Evolutionary conservation across 2,113 vertebrate genomes (phyloP).

Genomic region (Neotragus pygmaeus): DNA sequence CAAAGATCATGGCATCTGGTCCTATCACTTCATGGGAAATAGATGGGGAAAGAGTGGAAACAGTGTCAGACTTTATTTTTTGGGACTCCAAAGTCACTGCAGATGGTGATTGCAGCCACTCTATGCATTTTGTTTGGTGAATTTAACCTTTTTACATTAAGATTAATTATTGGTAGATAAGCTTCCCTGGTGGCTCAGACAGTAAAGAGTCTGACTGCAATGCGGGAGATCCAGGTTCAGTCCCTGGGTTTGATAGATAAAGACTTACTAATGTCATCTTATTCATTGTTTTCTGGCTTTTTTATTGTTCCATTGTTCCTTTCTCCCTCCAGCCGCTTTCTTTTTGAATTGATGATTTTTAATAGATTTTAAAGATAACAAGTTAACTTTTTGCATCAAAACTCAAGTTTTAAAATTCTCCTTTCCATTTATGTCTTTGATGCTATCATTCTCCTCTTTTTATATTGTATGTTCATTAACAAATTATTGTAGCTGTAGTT

Average conservation of each 20-base stretch:
- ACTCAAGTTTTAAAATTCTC: background rate
- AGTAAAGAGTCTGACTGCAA: too few species aligned
- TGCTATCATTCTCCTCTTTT: background rate
- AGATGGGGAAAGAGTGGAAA: too few species aligned
- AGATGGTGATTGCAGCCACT: background rate
- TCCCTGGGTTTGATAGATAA: background rate
- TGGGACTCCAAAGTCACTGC: accelerated
- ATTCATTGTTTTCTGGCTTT: background rate
- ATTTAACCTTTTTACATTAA: background rate
- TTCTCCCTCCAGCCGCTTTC: background rate
- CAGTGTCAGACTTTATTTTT: too few species aligned
- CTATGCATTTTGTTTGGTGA: background rate
- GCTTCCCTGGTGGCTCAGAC: too few species aligned
- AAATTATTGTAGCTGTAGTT: background rate
- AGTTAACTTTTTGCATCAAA: background rate
- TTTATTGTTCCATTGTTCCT: background rate
- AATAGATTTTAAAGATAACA: background rate
- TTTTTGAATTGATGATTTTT: background rate
- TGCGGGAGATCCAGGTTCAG: background rate
- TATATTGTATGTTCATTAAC: background rate
- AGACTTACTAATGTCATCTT: background rate
- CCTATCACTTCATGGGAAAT: too few species aligned
- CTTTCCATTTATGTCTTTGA: background rate
- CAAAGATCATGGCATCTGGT: too few species aligned
- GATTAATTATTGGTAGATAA: background rate